Evolutionary conservation across 64 coral and sea anemone species (phyloP).

Genomic region (Dendrophyllia cribrosa): DNA sequence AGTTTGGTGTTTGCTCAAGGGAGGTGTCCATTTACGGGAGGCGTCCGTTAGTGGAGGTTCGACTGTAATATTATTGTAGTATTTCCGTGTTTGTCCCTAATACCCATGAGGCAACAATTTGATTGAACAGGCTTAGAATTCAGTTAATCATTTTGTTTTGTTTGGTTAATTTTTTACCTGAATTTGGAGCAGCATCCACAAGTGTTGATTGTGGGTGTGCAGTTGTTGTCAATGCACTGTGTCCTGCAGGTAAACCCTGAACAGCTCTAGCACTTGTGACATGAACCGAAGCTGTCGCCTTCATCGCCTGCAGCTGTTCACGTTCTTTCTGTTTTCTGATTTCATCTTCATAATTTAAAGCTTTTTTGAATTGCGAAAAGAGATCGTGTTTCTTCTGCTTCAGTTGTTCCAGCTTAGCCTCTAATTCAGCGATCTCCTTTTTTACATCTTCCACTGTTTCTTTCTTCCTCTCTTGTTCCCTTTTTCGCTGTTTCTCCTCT

Average conservation of each 20-base stretch:
- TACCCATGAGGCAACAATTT: no score
- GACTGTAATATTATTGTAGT: no score
- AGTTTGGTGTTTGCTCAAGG: no score
- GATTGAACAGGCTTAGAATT: no score
- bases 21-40: no score
- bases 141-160: no score
- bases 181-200: neutral
- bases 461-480: conserved; percentile 89
- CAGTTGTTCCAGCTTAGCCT: conserved; percentile 70
- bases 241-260: neutral
- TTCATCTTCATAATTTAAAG: conserved; percentile 87
- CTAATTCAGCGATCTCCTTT: conserved; percentile 73
- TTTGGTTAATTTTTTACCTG: conserved; percentile 4
- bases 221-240: neutral
- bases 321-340: conserved; percentile 46
- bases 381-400: conserved; percentile 88
- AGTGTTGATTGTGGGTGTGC: neutral
- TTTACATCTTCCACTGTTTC: conserved; percentile 91
- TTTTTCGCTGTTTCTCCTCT: conserved; percentile 81
- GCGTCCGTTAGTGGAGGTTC: no score
- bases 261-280: conserved; percentile 1
- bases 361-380: conserved; percentile 92
- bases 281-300: conserved; percentile 6
- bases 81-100: no score
- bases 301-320: neutral